A percentile compares a stretch with the other conserved stretches of the same genome.
phyloP scores from a whole-genome alignment of 2,797 vertebrate genomes.

The Takifugu ocellatus region DNA sequence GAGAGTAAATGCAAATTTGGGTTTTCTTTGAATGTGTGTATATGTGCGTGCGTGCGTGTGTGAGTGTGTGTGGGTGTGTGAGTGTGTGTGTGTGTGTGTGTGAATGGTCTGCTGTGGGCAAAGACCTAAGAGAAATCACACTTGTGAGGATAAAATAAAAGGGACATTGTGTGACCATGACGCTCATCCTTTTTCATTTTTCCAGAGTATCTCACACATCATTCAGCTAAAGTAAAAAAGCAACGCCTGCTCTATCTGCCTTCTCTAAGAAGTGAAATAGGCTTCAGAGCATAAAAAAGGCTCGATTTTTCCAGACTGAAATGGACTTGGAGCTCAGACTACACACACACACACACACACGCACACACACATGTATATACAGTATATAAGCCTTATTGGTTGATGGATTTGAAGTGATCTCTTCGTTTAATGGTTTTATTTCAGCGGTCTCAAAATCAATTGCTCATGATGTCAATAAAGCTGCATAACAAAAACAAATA shows the following conservation, averaged over 20 bases:
- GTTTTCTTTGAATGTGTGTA: not conserved
- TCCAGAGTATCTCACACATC: conserved; percentile 30
- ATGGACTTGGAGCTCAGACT: conserved; percentile 20
- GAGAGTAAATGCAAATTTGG: not conserved
- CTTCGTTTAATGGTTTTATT: no score
- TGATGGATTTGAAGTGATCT: no score
- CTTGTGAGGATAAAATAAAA: conserved; percentile 11
- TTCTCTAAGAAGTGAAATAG: conserved; percentile 23
- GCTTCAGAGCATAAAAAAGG: conserved; percentile 37
- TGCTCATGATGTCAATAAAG: no score
- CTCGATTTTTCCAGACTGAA: conserved; percentile 24
- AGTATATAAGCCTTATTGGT: no score
- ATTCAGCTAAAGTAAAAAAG: conserved; percentile 32
- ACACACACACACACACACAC: no score
- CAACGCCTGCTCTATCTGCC: conserved; percentile 17
- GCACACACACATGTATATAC: no score
- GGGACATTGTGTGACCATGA: conserved; percentile 13
- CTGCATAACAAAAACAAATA: not conserved
- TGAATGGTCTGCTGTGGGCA: conserved; percentile 1
- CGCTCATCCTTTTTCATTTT: conserved; percentile 34
- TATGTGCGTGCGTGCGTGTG: no score
- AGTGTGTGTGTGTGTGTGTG: conserved; percentile 3
- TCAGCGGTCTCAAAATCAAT: no score
- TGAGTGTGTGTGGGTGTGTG: no score
- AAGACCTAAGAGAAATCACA: conserved; percentile 17